phyloP scores from a whole-genome alignment of 2,113 vertebrate genomes.

The Diglossa brunneiventris region DNA sequence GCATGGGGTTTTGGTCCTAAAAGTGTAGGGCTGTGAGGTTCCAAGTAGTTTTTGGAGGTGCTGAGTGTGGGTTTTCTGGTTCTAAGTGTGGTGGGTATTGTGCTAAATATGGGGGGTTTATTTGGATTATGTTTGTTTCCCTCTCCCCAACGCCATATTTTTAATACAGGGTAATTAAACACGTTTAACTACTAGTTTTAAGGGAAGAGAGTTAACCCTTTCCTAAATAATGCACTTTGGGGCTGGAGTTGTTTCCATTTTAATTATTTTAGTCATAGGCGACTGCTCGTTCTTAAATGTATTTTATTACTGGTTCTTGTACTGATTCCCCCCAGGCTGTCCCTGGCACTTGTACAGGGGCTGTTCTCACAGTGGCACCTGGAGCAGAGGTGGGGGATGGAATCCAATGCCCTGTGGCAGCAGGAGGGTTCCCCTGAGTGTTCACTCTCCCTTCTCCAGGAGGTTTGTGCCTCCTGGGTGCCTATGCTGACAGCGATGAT shows the following conservation, averaged over 20 bases:
- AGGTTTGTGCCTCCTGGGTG: constrained; percentile 91
- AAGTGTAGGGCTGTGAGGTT: not conserved
- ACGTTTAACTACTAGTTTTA: not conserved
- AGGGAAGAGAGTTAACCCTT: not conserved
- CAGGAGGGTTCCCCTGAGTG: not conserved
- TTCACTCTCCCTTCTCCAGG: constrained; percentile 61
- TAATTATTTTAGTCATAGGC: not conserved
- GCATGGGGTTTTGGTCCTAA: not conserved
- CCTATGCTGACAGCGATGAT: constrained; percentile 95
- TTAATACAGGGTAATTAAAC: not conserved
- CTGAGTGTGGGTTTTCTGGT: not conserved
- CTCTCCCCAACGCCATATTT: fast-evolving
- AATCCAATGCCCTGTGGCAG: not conserved
- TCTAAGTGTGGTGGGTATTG: not conserved
- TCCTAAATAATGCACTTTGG: not conserved
- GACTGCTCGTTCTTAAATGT: too few relatives aligned
- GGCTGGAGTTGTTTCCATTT: not conserved
- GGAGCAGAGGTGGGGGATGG: fast-evolving
- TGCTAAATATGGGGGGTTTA: fast-evolving
- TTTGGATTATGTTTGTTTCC: not conserved
- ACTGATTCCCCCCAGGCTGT: not conserved
- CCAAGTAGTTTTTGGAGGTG: not conserved
- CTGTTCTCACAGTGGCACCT: not conserved
- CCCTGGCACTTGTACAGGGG: not conserved
- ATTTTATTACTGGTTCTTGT: not conserved